These are phyloP conservation scores for Zosterops hypoxanthus DNA, from an alignment of 2,113 vertebrate genomes.

Conservation along the genomic window DNA sequence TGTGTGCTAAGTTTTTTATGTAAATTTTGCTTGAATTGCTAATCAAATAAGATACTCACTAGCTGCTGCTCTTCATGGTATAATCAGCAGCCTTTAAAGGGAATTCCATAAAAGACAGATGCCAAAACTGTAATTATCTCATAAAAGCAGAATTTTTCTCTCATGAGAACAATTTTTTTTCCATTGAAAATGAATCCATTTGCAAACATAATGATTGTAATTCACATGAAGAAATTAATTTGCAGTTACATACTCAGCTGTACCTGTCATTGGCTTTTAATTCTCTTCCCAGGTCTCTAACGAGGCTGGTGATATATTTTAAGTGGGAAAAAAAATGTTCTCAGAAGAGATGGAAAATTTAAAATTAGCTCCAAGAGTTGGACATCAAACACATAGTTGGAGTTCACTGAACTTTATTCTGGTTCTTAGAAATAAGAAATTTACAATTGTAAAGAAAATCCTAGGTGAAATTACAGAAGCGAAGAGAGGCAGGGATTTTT, in stretches of 20 bases:
- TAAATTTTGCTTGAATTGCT: slow-evolving; percentile 17
- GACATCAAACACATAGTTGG: background rate
- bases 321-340: background rate
- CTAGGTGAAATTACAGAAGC: background rate
- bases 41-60: background rate
- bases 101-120: slow-evolving; percentile 8
- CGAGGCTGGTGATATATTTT: background rate
- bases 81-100: slow-evolving; percentile 33
- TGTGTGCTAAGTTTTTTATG: background rate
- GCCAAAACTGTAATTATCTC: slow-evolving; percentile 38
- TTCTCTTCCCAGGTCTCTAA: background rate
- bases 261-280: slow-evolving; percentile 29
- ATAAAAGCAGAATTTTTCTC: slow-evolving; percentile 17
- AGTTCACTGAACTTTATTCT: background rate
- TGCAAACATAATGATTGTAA: slow-evolving; percentile 3
- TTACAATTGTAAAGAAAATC: background rate
- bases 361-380: background rate
- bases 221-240: background rate
- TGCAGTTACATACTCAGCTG: background rate
- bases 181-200: background rate
- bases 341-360: background rate
- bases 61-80: slow-evolving; percentile 43
- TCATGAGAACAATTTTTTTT: background rate
- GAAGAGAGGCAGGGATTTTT: background rate
- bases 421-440: background rate